Base-by-base conservation (phyloP, 1,140 invertebrate genomes). In the Cotesia glomerata region DNA sequence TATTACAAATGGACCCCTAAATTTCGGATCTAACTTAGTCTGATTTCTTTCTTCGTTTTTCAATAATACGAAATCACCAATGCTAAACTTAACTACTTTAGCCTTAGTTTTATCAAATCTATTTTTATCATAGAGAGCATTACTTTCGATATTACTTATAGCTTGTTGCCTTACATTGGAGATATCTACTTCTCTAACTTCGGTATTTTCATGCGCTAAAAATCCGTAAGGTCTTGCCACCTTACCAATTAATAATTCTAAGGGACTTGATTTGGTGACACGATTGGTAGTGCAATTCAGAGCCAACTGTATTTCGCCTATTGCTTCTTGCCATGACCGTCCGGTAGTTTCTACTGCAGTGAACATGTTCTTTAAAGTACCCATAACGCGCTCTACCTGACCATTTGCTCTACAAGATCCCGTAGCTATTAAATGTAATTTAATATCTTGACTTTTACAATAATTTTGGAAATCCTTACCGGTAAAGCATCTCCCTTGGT, bases 401-500 rank as follows among this genome's bases (percentile, higher is more conserved):
- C 69, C 74, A 54, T 75, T 75, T 9, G 69, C 63, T n/a, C 69
- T 16, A 54, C 63, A 58, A 54, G 69, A 32, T n/a, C 69, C n/a
- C 63, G 64, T 67, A 11, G 69, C 74, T 49, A 72, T 72, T 14
- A 71, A 45, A 62, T 72, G 65, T 11, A 72, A 32, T 32, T 59
- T n/a, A 18, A 75, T 64, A n/a, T 78, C 76, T 4, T 76, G 51
- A 14, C n/a, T n/a, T 35, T 2, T 36, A 39, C 80, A 83, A 73
- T 79, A 84, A 8, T 82, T 61, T 26, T 66, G 69, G 74, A 83
- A 84, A 8, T 77, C 76, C 65, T 72, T 69, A 51, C 71, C 73
- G 1, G 82, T 78, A 63, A 84, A 85, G 72, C 76, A 79, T 45
- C 81, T 58, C 7, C 79, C 81, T 61, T 81, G 77, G 69, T 81